These are phyloP conservation scores for Paralinhomoeus sp. DNA, from an alignment of 2,888 invertebrate species.

Conservation along the genomic window DNA sequence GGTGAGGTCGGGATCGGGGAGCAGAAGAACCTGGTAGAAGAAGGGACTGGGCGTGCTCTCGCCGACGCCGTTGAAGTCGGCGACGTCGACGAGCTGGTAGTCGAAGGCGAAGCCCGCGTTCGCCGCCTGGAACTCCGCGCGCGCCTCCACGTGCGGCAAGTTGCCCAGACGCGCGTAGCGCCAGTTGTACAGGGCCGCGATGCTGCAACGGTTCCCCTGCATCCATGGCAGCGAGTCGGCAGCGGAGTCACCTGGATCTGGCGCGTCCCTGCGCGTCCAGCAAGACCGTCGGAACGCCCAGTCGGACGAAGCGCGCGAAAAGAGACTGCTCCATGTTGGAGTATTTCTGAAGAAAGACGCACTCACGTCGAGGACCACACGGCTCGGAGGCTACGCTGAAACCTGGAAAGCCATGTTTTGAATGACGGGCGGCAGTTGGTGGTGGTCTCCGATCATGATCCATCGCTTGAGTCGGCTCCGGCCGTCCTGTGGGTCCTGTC, in stretches of 20 bases:
- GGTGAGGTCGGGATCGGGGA: not conserved
- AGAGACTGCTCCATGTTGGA: slow-evolving; percentile 98
- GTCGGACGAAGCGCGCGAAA: slow-evolving; percentile 76
- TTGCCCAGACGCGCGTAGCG: slow-evolving; percentile 48
- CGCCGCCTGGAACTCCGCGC: slow-evolving; percentile 55
- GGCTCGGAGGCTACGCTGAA: not conserved
- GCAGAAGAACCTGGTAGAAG: slow-evolving; percentile 62
- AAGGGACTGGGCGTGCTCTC: slow-evolving; percentile 93
- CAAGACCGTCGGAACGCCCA: slow-evolving; percentile 89
- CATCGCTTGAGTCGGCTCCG: slow-evolving; percentile 83
- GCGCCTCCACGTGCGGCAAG: slow-evolving; percentile 58
- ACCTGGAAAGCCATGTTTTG: slow-evolving; percentile 99
- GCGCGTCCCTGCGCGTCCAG: slow-evolving; percentile 92
- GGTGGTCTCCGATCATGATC: slow-evolving; percentile 99
- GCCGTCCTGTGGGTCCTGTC: slow-evolving; percentile 71
- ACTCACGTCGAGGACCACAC: not conserved
- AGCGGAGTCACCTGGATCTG: slow-evolving; percentile 42
- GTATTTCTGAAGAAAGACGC: slow-evolving; percentile 50
- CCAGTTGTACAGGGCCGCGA: slow-evolving; percentile 33
- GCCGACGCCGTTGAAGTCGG: slow-evolving; percentile 81
- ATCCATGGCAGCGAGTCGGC: not conserved
- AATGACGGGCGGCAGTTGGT: slow-evolving; percentile 93
- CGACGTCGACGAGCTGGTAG: slow-evolving; percentile 84
- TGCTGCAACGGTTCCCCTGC: slow-evolving; percentile 16
- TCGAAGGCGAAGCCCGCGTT: slow-evolving; percentile 80